Percentiles rank a stretch among this genome's conserved stretches.
These are phyloP conservation scores for Microtus pennsylvanicus DNA, from an alignment of 2,113 vertebrate species.

Conservation along the genomic window DNA sequence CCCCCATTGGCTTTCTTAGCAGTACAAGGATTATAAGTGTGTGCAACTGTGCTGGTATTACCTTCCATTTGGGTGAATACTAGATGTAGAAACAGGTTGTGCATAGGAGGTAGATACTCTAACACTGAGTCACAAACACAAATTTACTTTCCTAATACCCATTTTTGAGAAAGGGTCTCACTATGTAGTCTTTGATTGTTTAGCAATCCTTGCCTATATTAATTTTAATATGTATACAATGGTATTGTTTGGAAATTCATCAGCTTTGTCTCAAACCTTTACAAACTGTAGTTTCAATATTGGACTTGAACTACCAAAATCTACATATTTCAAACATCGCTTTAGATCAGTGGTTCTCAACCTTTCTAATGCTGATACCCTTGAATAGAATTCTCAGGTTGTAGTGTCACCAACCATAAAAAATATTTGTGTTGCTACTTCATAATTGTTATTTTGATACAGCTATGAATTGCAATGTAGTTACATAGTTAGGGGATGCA, in stretches of 20 bases:
- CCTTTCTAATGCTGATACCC: not conserved
- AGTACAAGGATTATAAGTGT: too few relatives aligned
- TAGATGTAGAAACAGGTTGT: not conserved
- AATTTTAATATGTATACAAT: not conserved
- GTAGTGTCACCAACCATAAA: not conserved
- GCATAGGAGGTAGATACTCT: too few relatives aligned
- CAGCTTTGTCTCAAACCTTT: not conserved
- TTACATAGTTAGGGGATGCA: not conserved
- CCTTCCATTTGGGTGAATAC: not conserved
- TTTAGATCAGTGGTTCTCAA: not conserved
- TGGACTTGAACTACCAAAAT: not conserved
- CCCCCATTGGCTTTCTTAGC: accelerated
- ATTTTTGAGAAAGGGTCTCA: not conserved
- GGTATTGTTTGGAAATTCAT: not conserved
- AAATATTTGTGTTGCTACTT: not conserved
- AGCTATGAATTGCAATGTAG: not conserved
- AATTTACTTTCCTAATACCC: not conserved
- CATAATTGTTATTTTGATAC: not conserved
- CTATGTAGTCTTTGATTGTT: not conserved
- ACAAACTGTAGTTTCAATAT: not conserved
- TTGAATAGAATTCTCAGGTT: not conserved
- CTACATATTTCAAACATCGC: not conserved
- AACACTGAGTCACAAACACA: not conserved
- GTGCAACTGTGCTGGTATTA: too few relatives aligned
- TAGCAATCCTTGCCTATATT: not conserved